Conservation (phyloP, 2,888 invertebrate species). For the Tipula vernalis region DNA sequence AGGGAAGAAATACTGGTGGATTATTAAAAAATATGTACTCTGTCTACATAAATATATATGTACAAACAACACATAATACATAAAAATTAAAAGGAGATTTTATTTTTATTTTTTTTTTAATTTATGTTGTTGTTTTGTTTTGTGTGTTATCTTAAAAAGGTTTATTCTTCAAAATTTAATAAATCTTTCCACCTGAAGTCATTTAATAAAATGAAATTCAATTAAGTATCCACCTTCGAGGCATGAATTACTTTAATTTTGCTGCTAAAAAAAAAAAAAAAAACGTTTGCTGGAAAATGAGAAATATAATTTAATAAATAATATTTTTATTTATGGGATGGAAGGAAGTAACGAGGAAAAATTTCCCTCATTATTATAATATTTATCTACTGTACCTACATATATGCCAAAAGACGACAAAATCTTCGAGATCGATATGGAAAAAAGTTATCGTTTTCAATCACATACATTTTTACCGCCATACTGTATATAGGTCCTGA, state of each 20-base stretch:
- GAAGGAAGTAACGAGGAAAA: not conserved
- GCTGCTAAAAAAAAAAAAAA: not conserved
- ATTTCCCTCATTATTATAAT: not conserved
- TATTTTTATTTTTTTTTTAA: not conserved
- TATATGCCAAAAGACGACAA: not conserved
- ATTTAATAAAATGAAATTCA: not conserved
- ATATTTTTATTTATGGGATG: not conserved
- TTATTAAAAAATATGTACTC: not conserved
- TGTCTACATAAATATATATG: not conserved
- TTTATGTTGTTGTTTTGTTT: not conserved
- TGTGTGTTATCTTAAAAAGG: not conserved
- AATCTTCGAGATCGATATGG: not conserved
- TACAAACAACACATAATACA: not conserved
- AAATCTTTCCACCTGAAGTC: not conserved
- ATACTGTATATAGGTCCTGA: not conserved
- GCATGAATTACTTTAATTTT: not conserved
- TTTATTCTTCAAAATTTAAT: not conserved
- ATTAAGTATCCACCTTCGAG: not conserved
- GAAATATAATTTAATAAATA: not conserved
- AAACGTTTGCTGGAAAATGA: not conserved
- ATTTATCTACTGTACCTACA: not conserved
- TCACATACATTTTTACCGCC: not conserved
- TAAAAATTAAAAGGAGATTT: not conserved
- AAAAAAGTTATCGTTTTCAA: not conserved
- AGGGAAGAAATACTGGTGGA: not conserved